These are phyloP conservation scores for Ceratina japonica DNA, from an alignment of 1,140 invertebrate species.

Conservation along the genomic window DNA sequence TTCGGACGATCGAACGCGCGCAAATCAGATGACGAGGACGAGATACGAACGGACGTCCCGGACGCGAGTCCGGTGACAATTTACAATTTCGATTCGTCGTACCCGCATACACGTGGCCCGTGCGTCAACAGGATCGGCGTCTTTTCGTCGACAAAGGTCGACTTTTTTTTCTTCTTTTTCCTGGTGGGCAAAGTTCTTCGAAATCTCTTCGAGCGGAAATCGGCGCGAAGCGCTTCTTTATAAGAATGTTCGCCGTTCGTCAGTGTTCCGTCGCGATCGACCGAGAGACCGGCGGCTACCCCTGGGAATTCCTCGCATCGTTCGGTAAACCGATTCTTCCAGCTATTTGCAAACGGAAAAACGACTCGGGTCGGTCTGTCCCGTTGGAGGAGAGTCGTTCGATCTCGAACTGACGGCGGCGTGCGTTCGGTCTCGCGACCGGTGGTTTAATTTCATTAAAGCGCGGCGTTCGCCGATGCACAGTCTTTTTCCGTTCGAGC, in stretches of 20 bases:
- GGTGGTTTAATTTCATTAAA: conserved; percentile 10
- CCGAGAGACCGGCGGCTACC: background rate
- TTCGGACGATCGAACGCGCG: background rate
- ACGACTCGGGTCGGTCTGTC: too few species aligned
- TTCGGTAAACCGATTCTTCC: background rate
- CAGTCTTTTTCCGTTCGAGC: too few species aligned
- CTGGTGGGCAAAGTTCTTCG: background rate
- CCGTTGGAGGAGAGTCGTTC: too few species aligned
- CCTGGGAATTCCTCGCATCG: too few species aligned
- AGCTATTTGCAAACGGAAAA: too few species aligned
- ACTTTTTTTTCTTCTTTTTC: background rate
- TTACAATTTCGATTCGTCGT: background rate
- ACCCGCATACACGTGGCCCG: conserved; percentile 17
- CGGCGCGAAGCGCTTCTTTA: too few species aligned
- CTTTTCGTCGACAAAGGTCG: conserved; percentile 9
- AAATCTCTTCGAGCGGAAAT: too few species aligned
- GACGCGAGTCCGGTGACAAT: too few species aligned
- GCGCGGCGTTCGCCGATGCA: background rate
- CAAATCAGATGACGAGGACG: background rate
- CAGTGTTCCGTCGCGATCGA: background rate
- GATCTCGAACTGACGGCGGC: too few species aligned
- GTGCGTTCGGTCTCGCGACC: background rate
- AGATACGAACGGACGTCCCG: too few species aligned
- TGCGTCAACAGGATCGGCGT: background rate
- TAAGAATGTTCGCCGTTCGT: background rate